Evolutionary conservation across 1,140 invertebrate species (phyloP).

Genomic region (Atta texana): DNA sequence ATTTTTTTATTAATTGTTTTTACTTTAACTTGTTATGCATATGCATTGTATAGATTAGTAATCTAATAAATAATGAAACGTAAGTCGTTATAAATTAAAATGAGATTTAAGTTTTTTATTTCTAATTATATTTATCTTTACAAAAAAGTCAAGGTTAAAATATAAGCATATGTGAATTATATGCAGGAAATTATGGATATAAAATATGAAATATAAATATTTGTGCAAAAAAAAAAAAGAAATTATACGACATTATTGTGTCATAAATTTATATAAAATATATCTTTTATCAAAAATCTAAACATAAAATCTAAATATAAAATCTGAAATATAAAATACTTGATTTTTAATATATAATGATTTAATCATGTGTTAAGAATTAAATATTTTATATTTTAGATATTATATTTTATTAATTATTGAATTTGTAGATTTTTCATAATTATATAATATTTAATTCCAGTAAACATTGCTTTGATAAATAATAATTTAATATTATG

Average conservation of each 20-base stretch:
- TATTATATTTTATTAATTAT: no score
- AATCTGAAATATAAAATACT: no score
- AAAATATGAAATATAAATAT: not conserved
- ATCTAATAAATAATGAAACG: not conserved
- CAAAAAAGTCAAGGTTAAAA: not conserved
- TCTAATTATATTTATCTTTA: not conserved
- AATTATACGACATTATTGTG: not conserved
- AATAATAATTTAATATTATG: no score
- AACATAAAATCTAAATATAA: not conserved
- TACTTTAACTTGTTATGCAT: not conserved
- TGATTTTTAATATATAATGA: no score
- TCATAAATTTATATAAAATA: not conserved
- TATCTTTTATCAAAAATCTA: not conserved
- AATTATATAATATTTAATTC: no score
- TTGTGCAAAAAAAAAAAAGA: not conserved
- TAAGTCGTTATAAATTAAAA: not conserved
- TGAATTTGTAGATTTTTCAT: no score
- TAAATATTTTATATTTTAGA: no score
- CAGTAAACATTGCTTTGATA: not conserved
- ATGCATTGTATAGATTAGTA: not conserved
- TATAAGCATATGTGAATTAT: not conserved
- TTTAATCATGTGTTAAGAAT: no score
- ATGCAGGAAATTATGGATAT: not conserved
- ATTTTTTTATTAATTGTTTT: not conserved
- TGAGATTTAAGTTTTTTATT: not conserved